Evolutionary conservation across 2,797 vertebrate genomes (phyloP), one percentile per base, ranked within the genome.

Genomic region (Lutjanus campechanus): DNA sequence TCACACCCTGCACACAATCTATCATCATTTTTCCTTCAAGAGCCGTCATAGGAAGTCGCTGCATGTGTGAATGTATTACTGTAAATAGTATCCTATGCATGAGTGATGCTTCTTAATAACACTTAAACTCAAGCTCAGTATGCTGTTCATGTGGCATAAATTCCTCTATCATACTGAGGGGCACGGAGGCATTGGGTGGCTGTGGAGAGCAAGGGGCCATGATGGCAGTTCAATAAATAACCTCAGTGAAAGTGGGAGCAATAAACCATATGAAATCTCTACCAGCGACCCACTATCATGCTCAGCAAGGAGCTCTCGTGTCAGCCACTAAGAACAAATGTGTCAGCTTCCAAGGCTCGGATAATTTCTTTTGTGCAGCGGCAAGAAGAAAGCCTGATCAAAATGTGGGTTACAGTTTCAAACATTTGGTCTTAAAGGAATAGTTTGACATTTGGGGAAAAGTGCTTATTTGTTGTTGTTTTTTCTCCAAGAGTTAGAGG

Each of bases 171-270:
- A 90, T 70, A 79, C 78, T 60, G 84, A 74, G 84, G 87, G 82
- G 80, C 79, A 85, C 85, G 60, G 82, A 90, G 80, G 77, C 85
- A 56, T 73, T 83, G 83, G 85, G 87, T 81, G 92, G 87, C 86
- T 90, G 79, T 85, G 91, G 70, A 77, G 91, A 90, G 86, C 88
- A 88, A 86, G 88, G 85, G 89, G 82, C 87, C 85, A 60, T 29
- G 82, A 71, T 93, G 92, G 90, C 85, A 86, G 92, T 90, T 92
- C 93, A 95, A 95, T 95, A 95, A 95, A 95, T 95, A 95, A 94
- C 90, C 75, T 74, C 73, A 62, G 89, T 80, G 92, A 94, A 92
- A 92, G 93, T 93, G 91, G 84, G 69, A 85, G 93, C 92, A 92
- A 94, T 95, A 95, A 95, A 95, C 79, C 92, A 93, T 82, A 83